Conservation (phyloP, 2,888 invertebrate genomes). For the Papilio gigon region DNA sequence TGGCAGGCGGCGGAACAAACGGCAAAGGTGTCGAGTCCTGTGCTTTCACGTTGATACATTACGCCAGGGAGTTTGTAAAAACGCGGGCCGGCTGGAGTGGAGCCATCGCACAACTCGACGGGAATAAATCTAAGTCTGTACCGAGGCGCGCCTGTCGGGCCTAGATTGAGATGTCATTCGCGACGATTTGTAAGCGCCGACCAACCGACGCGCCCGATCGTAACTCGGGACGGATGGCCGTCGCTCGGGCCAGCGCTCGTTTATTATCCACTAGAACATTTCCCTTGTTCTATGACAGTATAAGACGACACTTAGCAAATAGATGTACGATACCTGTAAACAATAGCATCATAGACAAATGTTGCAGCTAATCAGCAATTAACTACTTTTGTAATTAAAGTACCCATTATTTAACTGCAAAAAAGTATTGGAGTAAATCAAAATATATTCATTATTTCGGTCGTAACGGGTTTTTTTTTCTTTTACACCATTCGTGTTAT, state of each 20-base stretch:
- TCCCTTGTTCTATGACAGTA: slow-evolving; percentile 3
- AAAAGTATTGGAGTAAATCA: not conserved
- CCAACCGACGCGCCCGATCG: slow-evolving; percentile 35
- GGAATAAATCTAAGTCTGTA: slow-evolving; percentile 49
- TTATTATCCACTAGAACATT: slow-evolving; percentile 5
- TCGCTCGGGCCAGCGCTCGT: not conserved
- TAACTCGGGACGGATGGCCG: slow-evolving; percentile 32
- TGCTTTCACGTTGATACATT: slow-evolving; percentile 44
- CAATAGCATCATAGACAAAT: too few relatives aligned
- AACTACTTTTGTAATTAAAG: too few relatives aligned
- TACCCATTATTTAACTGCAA: too few relatives aligned
- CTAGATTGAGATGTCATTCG: slow-evolving; percentile 62
- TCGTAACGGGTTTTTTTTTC: not conserved
- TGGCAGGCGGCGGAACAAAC: slow-evolving; percentile 29
- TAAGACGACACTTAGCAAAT: not conserved
- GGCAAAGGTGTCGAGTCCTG: slow-evolving; percentile 36
- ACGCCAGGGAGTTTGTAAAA: slow-evolving; percentile 50
- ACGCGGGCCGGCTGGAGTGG: slow-evolving; percentile 45
- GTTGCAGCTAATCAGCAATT: too few relatives aligned
- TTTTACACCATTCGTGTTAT: not conserved
- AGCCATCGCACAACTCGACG: slow-evolving; percentile 47
- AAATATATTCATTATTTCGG: not conserved
- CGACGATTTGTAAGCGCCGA: slow-evolving; percentile 50
- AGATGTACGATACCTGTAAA: too few relatives aligned
- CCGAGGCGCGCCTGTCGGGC: slow-evolving; percentile 45